Base-by-base conservation (phyloP, 1,140 invertebrate species). In the Euschistus heros region DNA sequence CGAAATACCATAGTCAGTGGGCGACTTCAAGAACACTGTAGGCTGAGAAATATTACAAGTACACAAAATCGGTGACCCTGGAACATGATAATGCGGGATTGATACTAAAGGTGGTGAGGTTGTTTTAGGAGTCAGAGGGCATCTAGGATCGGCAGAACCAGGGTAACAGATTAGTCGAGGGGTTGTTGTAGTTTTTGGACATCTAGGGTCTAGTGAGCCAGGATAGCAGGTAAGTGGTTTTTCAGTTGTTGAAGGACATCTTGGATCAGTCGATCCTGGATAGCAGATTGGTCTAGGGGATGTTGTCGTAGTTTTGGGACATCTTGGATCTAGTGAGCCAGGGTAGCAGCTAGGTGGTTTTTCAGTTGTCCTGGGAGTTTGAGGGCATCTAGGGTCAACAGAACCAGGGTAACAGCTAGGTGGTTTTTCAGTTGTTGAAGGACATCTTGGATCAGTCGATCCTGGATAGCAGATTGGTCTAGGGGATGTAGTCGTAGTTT, bases 331-430 rank as follows among this genome's bases (percentile, higher is more conserved):
- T 55, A 65, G 70, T 55, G 24, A 44, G 42, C 66, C 73, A 47
- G 71, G 73, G 52, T 72, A 74, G 66, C 73, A 75, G 1, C 61
- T 70, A 69, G 68, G 63, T 10, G 72, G 68, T 30, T 50, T 30
- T 30, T 30, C 33, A 24, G 69, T 69, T 52, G n/a, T 61, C n/a
- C 67, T 68, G 22, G 72, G 71, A 55, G 71, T 37, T 30, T 69
- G 68, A n/a, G 73, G 74, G 66, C 75, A 76, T 42, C 74, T 68
- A 17, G 70, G 68, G 44, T 75, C 73, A 18, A 63, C 70, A 7
- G 68, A 73, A 22, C 64, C 66, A 14, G 66, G 70, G 18, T 70
- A 70, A 37, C 72, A 73, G 0, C 50, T 14, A 59, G 69, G 69
- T 55, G 62, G 64, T 44, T 65, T 62, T 46, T 66, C 24, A 4